Evolutionary conservation across 2,888 invertebrate genomes (phyloP), one percentile per base, ranked within the genome.

Genomic region (Panopea generosa): DNA sequence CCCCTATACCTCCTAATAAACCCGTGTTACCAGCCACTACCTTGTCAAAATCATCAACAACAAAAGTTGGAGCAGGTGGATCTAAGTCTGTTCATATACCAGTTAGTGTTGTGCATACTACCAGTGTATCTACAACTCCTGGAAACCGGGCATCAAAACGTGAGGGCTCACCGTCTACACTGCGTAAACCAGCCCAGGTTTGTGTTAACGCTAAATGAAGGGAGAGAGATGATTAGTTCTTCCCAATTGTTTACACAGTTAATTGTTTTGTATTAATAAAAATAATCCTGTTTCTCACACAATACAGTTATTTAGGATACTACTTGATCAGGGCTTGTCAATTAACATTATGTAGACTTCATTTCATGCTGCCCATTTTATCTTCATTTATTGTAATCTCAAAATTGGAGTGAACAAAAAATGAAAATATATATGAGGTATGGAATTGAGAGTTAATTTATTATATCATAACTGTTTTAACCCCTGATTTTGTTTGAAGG

Each of bases 1-100:
- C 92, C 9, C 91, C 91, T 4, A 82, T 91, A 43, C 92, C 92
- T 29, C 91, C 92, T 3, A 91, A 91, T 80, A 92, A 92, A 83
- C 92, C 92, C 55, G 85, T 89, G 66, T 70, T 87, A 47, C 77
- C 86, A 57, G 80, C 85, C 26, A 74, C 80, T 27, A 60, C 84
- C 20, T 66, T 71, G 38, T 71, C 77, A 47, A 89, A 87, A 68
- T 87, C 88, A 2, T 16, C 40, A 40, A 11, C 40, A 11, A 40
- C 40, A 40, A 74, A 71, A 43, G 76, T 82, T 40, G 82, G 85
- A 18, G 57, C 59, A 24, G 74, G 71, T 43, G 82, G 84, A 33
- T 83, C 86, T 27, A 85, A 87, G 59, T 60, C 83, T 26, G 85
- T 89, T 29, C 90, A 90, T 74, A 89, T 90, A 78, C 89, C 90